Evolutionary conservation across 2,113 vertebrate genomes (phyloP).

Genomic region (Zootoca vivipara): DNA sequence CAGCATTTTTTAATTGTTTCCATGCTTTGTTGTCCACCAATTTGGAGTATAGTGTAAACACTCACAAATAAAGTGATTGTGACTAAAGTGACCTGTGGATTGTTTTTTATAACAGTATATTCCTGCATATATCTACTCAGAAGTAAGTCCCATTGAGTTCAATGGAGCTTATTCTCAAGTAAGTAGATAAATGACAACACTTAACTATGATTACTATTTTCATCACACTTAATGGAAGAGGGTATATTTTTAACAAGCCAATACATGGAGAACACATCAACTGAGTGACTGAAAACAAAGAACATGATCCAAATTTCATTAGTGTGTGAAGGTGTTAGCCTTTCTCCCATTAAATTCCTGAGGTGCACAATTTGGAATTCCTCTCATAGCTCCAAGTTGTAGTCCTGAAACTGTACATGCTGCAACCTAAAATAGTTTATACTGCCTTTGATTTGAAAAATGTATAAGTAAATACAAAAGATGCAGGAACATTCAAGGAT

Average conservation of each 20-base stretch:
- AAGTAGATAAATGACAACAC: not conserved
- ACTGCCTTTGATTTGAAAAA: not conserved
- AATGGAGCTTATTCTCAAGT: not conserved
- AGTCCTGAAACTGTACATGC: not conserved
- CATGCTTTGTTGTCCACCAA: too few species aligned
- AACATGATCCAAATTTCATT: not conserved
- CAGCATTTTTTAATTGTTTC: too few species aligned
- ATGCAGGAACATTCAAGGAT: not conserved
- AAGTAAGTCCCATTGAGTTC: not conserved
- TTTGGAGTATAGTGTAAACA: too few species aligned
- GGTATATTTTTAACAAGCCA: not conserved
- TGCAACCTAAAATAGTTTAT: not conserved
- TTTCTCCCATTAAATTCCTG: not conserved
- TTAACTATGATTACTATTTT: not conserved
- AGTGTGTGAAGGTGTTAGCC: not conserved
- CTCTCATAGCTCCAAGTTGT: not conserved
- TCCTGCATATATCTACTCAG: not conserved
- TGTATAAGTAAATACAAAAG: not conserved
- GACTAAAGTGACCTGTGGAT: too few species aligned
- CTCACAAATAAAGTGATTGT: too few species aligned
- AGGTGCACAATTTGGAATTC: not conserved
- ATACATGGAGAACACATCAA: not conserved
- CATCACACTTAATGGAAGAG: not conserved
- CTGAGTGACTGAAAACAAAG: not conserved
- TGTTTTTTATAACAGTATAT: too few species aligned